phyloP scores from a whole-genome alignment of 2,888 invertebrate species.

The Lucinisca nassula region DNA sequence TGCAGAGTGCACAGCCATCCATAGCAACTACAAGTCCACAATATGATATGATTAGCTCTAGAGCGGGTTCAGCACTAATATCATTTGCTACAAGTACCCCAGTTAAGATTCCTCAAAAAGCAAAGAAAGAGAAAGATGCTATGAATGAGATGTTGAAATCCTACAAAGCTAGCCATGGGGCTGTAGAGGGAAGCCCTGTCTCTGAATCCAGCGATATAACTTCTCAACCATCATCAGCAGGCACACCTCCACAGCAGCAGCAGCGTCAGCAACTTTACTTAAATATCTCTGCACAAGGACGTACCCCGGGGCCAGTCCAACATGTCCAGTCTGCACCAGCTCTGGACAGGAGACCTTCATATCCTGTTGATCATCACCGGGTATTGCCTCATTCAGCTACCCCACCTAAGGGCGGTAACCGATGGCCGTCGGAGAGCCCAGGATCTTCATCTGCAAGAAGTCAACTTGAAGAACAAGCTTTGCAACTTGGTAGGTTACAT shows the following conservation, averaged over 20 bases:
- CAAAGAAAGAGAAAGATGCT: background rate
- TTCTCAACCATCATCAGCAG: background rate
- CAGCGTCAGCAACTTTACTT: background rate
- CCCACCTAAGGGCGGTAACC: background rate
- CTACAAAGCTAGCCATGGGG: background rate
- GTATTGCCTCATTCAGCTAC: background rate
- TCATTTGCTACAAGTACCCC: background rate
- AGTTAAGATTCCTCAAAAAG: background rate
- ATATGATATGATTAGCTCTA: no score
- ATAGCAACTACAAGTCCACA: no score
- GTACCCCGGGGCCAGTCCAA: background rate
- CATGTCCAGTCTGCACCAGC: background rate
- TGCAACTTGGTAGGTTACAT: background rate
- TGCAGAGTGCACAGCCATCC: no score
- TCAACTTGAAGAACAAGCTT: background rate
- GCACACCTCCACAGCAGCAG: background rate
- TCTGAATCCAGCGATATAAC: no score
- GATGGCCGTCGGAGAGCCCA: background rate
- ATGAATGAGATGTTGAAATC: conserved; percentile 10
- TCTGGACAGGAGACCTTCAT: background rate
- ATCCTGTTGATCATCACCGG: background rate
- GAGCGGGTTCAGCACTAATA: background rate
- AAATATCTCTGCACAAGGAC: background rate
- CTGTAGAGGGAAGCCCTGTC: background rate
- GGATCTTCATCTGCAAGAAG: background rate